Base-by-base conservation (phyloP, 2,113 vertebrate genomes). In the Scortum barcoo region DNA sequence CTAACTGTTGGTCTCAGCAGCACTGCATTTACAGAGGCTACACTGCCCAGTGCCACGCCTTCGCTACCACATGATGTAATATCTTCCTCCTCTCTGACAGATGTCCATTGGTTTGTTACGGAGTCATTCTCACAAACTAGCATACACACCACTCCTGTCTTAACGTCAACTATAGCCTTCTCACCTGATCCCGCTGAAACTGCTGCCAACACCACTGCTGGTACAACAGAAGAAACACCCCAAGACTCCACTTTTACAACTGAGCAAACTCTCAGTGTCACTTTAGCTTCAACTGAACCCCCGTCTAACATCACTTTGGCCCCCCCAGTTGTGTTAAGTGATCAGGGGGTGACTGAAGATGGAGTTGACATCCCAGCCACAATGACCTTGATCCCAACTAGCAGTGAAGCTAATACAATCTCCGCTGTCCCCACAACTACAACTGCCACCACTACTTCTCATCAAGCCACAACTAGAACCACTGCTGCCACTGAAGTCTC, bases 41-140 rank as follows among this genome's bases (percentile, higher is more conserved):
- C 90, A 51, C 82, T 3, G 0, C 53, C 87, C 7, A 84, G 50
- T 67, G 33, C 53, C 24, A 93, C 93, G 1, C 80, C 82, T n/a
- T 50, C 78, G 33, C 80, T 91, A n/a, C 79, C 89, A 61, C 90
- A 91, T 33, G 84, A 78, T 68, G 54, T 78, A 16, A 28, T 72
- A 8, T 57, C 85, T 22, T 85, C 88, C 22, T 83, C 87, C 10
- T 90, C 91, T 40, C 28, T 87, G 66, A 93, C 90, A 0, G 91
- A 93, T 58, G 87, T 92, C 36, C 89, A 91, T n/a, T 93, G 93
- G 93, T 89, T 92, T 77, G 75, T 88, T 78, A 92, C 94, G 0
- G 87, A 93, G 40, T 81, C 73, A 66, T 42, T 85, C 40, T 44
- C 78, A 33, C 42, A 87, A 13, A 62, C 26, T 38, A 72, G 84